Evolutionary conservation across 2,888 invertebrate genomes (phyloP), one percentile per base, ranked within the genome.

Genomic region (Synergus itoensis): DNA sequence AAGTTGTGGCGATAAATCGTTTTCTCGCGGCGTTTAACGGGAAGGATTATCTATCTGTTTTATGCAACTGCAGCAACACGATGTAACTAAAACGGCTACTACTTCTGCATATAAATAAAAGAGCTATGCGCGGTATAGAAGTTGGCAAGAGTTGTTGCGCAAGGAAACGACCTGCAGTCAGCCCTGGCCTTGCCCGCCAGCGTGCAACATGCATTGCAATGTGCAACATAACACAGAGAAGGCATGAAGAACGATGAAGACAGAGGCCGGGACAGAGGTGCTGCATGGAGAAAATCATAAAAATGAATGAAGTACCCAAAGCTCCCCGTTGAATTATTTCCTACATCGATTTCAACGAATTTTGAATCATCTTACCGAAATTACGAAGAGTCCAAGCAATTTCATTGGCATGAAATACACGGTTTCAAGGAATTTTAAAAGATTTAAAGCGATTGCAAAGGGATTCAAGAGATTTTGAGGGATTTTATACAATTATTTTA

Each of bases 141-240:
- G 82, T 76, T 80, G 80, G 82, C 82, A 81, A 79, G 80, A 82
- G 81, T 84, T 81, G 86, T 88, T 89, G 88, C 88, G 88, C 88
- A 89, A 89, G 87, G 88, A 88, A 89, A 89, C 85, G 84, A 85
- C 85, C 85, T 85, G 67, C 80, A 86, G 86, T 86, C 87, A 88
- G 88, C 89, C 89, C 88, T 90, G 89, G 88, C 89, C 89, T 89
- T 89, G 90, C 85, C 87, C 88, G 87, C 85, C 84, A 85, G 86
- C 86, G 79, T 80, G 82, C 81, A 83, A 82, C 82, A 81, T 80
- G 82, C 79, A 83, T 84, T 84, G 81, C 80, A 83, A 82, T 82
- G 83, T 75, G 28, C 45, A 57, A 21, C 53, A 57, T 40, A 62
- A 77, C 60, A 36, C 40, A 36, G 21, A 64, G n/a, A 60, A 21